These are phyloP conservation scores for Nematolebias whitei DNA, from an alignment of 2,113 vertebrate species.

Conservation along the genomic window DNA sequence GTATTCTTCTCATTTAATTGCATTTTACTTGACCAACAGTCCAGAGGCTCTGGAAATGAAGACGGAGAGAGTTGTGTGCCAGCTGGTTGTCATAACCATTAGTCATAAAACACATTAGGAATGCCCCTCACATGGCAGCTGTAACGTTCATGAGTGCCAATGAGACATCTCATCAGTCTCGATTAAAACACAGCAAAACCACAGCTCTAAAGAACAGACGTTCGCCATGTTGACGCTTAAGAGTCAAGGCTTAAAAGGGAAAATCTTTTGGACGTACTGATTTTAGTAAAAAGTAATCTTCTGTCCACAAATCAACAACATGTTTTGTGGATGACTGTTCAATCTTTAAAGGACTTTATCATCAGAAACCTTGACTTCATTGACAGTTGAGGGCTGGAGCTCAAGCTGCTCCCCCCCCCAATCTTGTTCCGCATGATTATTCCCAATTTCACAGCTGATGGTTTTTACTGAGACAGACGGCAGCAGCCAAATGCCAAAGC, in stretches of 20 bases:
- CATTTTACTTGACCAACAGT: slow-evolving; percentile 25
- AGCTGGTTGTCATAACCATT: slow-evolving; percentile 39
- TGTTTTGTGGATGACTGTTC: slow-evolving; percentile 45
- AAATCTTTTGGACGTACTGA: neutral
- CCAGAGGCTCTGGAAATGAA: slow-evolving; percentile 36
- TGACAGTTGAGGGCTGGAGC: slow-evolving; percentile 60
- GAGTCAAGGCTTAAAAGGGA: neutral
- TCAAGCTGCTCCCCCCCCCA: slow-evolving; percentile 73
- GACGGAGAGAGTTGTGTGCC: slow-evolving; percentile 1
- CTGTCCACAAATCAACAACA: slow-evolving; percentile 32
- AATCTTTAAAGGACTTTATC: slow-evolving; percentile 62
- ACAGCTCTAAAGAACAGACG: neutral
- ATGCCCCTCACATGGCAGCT: slow-evolving; percentile 27
- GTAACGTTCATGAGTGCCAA: slow-evolving; percentile 15
- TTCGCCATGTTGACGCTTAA: slow-evolving; percentile 15
- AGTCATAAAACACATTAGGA: slow-evolving; percentile 36
- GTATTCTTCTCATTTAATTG: slow-evolving; percentile 21
- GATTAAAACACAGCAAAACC: slow-evolving; percentile 16
- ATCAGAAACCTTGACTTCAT: slow-evolving; percentile 58
- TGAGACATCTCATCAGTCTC: slow-evolving; percentile 12
- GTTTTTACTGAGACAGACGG: slow-evolving; percentile 75
- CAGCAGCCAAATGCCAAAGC: slow-evolving; percentile 65
- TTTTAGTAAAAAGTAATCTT: slow-evolving; percentile 42
- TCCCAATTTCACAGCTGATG: slow-evolving; percentile 82
- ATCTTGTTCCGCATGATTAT: slow-evolving; percentile 80